Conservation (phyloP, 2,113 vertebrate species). For the Pipra filicauda region DNA sequence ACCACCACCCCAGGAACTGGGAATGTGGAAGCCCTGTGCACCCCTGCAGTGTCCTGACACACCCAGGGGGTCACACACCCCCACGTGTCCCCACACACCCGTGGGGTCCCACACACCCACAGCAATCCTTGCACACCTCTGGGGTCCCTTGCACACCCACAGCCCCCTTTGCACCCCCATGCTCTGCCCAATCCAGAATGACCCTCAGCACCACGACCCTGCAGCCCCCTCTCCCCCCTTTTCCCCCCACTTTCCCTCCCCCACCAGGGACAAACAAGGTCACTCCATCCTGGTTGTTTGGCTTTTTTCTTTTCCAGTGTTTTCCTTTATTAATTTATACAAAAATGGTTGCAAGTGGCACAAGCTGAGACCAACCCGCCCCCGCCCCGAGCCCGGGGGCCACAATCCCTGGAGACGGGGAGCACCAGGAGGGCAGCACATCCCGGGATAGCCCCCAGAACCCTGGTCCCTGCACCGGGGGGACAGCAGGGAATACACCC, state of each 20-base stretch:
- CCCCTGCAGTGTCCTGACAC: not conserved
- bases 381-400: not conserved
- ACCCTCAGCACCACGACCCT: fast-evolving
- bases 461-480: not conserved
- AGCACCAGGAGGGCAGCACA: not conserved
- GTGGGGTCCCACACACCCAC: not conserved
- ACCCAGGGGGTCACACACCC: fast-evolving
- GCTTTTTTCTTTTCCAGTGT: not conserved
- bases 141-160: not conserved
- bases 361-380: not conserved
- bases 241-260: not conserved
- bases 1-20: fast-evolving
- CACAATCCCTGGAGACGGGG: not conserved
- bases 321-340: constrained; percentile 68
- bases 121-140: not conserved
- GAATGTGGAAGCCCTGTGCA: not conserved
- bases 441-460: not conserved
- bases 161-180: fast-evolving
- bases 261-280: not conserved
- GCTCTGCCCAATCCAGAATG: fast-evolving
- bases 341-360: constrained; percentile 22
- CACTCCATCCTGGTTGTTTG: not conserved
- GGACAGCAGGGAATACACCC: not conserved
- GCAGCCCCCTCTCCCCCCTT: not conserved
- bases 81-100: not conserved